A percentile compares a stretch with the other conserved stretches of the same genome.
phyloP scores from a whole-genome alignment of 2,888 invertebrate species.

The Acleris emargana region DNA sequence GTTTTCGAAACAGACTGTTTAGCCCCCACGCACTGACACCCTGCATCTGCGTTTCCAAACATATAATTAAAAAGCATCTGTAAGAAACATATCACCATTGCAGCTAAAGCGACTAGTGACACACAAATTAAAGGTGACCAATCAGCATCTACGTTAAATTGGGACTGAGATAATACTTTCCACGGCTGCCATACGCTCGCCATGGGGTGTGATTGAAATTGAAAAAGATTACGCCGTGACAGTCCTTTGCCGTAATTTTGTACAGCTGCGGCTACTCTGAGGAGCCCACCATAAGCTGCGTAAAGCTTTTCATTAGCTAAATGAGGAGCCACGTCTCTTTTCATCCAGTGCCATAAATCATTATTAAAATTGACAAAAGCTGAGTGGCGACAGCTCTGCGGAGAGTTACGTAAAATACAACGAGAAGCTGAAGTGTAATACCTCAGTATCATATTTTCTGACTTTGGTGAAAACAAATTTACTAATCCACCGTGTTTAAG shows the following conservation, averaged over 20 bases:
- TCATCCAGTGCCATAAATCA: constrained; percentile 78
- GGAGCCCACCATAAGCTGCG: constrained; percentile 68
- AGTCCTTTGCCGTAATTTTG: constrained; percentile 71
- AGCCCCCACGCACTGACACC: constrained; percentile 53
- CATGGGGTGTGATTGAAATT: constrained; percentile 45
- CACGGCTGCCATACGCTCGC: constrained; percentile 62
- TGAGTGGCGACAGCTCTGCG: constrained; percentile 63
- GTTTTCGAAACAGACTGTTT: constrained; percentile 41
- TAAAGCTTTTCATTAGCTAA: constrained; percentile 69
- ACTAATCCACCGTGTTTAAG: constrained; percentile 64
- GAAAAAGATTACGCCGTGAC: constrained; percentile 64
- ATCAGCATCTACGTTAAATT: constrained; percentile 57
- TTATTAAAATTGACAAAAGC: constrained; percentile 74
- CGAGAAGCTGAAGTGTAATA: constrained; percentile 71
- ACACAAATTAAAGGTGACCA: constrained; percentile 64
- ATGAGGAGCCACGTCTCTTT: constrained; percentile 70
- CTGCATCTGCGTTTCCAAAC: constrained; percentile 49
- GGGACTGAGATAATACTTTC: constrained; percentile 55
- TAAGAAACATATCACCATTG: constrained; percentile 57
- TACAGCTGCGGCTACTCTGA: constrained; percentile 73
- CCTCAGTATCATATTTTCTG: constrained; percentile 66
- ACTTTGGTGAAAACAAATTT: constrained; percentile 58
- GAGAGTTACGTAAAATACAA: constrained; percentile 68
- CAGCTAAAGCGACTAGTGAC: constrained; percentile 54
- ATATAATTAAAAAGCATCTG: constrained; percentile 65